Evolutionary conservation across 1,140 invertebrate genomes (phyloP), one percentile per base, ranked within the genome.

Genomic region (Cydia splendana): DNA sequence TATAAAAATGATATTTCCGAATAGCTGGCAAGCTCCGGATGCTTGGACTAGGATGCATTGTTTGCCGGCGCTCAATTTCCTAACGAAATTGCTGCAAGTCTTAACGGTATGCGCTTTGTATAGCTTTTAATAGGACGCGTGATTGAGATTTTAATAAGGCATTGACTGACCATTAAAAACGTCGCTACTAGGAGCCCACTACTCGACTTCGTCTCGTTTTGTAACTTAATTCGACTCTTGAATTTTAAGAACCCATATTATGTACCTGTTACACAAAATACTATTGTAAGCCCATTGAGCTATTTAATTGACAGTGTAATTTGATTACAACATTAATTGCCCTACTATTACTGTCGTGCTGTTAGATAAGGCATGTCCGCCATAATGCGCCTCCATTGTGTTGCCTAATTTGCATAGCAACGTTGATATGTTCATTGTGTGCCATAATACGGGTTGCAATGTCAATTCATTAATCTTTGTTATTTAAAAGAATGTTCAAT

Each of bases 61-160:
- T 71, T 71, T 42, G 67, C 67, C 65, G n/a, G 67, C 67, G n/a
- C 30, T 71, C 67, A 71, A 71, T 45, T 71, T 71, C 34, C 20
- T 42, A 38, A n/a, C 65, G 15, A 71, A 71, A 71, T 20, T 71
- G 67, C 34, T 71, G 38, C 30, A 20, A 71, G 34, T 45, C 38
- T 71, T 38, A 71, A 71, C 67, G 67, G 67, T 71, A 42, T 45
- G n/a, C 34, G 34, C 67, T 42, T 71, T 71, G 67, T 71, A 62
- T 62, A 10, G 57, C 5, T 24, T 62, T 62, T 62, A 62, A 62
- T 62, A n/a, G 51, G 51, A 53, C 51, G 57, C 34, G 67, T 38
- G 67, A 38, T 71, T 34, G 67, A 42, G 67, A n/a, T 38, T 38
- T 38, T 71, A 38, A 38, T 71, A 42, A 12, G 30, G 57, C 9